A percentile compares a stretch with the other conserved stretches of the same genome.
Evolutionary conservation across 2,797 vertebrate species (phyloP).

Genomic region (Allobates femoralis): DNA sequence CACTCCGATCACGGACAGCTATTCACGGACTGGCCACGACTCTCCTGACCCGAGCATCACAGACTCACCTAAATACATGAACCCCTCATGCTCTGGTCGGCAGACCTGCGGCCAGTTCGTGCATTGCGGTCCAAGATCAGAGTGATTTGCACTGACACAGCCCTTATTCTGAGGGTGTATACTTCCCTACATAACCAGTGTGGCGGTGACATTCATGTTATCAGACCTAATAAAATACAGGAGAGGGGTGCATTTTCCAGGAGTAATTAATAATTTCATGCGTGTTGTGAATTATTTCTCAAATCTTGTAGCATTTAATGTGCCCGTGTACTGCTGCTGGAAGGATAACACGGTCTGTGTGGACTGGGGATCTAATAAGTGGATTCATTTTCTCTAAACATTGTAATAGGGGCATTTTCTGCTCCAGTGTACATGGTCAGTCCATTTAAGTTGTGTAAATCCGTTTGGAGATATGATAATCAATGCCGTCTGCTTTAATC

Average conservation of each 20-base stretch:
- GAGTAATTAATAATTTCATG: background rate
- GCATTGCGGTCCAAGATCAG: too few relatives aligned
- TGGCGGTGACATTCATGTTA: background rate
- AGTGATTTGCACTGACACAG: too few relatives aligned
- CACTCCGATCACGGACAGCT: too few relatives aligned
- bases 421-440: constrained; percentile 34
- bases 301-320: background rate
- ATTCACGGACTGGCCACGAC: too few relatives aligned
- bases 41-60: too few relatives aligned
- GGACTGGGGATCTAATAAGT: constrained; percentile 17
- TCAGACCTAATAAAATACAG: background rate
- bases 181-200: too few relatives aligned
- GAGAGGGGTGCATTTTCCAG: background rate
- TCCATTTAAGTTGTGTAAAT: constrained; percentile 28
- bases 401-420: constrained; percentile 47
- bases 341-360: background rate
- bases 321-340: background rate
- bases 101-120: too few relatives aligned
- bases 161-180: too few relatives aligned
- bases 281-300: background rate
- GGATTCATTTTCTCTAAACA: constrained; percentile 31
- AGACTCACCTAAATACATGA: too few relatives aligned
- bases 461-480: constrained; percentile 44
- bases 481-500: constrained; percentile 32
- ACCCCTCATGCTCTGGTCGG: too few relatives aligned